Evolutionary conservation across 2,797 vertebrate species (phyloP), one percentile per base, ranked within the genome.

Genomic region (Gephyroberyx darwinii): DNA sequence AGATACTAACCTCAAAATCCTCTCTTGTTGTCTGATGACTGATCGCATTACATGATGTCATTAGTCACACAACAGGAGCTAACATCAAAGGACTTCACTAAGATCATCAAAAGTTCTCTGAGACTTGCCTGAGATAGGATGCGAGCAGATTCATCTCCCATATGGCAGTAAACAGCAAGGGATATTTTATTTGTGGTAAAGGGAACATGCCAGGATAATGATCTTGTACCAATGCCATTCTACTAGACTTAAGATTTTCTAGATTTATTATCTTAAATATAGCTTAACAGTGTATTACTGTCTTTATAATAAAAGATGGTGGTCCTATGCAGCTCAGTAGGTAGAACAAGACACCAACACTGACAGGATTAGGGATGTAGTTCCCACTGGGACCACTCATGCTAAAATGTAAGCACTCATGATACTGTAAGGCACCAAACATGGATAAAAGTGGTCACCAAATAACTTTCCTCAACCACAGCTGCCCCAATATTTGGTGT

Each of bases 401-500:
- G 7, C 45, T 47, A 17, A 54, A 54, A 54, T 17, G 26, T 16
- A 13, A 3, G 26, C 22, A 26, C 26, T 30, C 22, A 54, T n/a
- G 14, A 17, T 12, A 1, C 14, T 47, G 16, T 13, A 41, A 41
- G 39, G 12, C 50, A 35, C 3, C 22, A 22, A 10, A 54, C 31
- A 31, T 30, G 26, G 26, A 7, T 31, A 47, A 47, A 47, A 47
- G 26, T 1, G 4, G 31, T 31, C 22, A 54, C 26, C 5, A 30
- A 14, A 12, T 13, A 30, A 10, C 26, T 26, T 35, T 19, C 17
- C 62, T 69, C 50, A 67, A 54, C 22, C 53, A 26, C 65, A 73
- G 56, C 59, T 64, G 56, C 26, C 59, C 17, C 61, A 53, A 65
- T 65, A 47, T 48, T 66, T 75, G 22, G 31, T 74, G 50, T 57